phyloP scores from a whole-genome alignment of 2,888 invertebrate species.

The Trichogramma evanescens region DNA sequence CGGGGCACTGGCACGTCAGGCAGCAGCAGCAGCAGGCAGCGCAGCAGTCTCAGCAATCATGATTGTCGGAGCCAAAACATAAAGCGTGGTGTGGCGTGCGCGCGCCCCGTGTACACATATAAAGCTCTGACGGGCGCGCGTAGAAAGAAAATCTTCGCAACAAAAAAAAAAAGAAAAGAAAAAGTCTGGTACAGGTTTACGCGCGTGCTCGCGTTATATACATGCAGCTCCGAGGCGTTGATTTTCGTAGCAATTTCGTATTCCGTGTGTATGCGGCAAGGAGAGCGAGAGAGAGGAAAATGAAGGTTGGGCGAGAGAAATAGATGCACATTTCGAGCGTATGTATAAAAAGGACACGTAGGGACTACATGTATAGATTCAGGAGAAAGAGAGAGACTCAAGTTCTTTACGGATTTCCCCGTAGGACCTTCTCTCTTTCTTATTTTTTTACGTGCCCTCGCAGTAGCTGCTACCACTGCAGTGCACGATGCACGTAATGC shows the following conservation, averaged over 20 bases:
- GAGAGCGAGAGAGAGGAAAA: conserved; percentile 4
- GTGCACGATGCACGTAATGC: too few species aligned
- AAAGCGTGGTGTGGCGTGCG: too few species aligned
- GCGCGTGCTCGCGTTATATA: too few species aligned
- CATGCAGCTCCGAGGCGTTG: conserved; percentile 3
- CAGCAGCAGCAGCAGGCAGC: too few species aligned
- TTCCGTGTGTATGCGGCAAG: conserved; percentile 23
- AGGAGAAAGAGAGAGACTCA: neutral
- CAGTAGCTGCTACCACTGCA: too few species aligned
- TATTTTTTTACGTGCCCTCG: too few species aligned
- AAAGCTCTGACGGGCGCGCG: neutral
- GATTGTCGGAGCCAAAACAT: too few species aligned
- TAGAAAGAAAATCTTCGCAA: neutral
- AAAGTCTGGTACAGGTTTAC: neutral
- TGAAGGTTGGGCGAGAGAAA: neutral
- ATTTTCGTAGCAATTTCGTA: conserved; percentile 25
- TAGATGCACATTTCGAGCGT: conserved; percentile 20
- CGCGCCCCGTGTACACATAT: too few species aligned
- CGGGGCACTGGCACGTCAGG: too few species aligned
- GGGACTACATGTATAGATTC: neutral
- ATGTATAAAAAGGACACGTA: conserved; percentile 24
- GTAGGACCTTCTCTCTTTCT: neutral
- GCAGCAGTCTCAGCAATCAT: too few species aligned
- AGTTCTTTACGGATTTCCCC: conserved; percentile 25
- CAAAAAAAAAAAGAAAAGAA: neutral